Evolutionary conservation across 2,113 vertebrate genomes (phyloP).

Genomic region (Psephotus haematonotus): DNA sequence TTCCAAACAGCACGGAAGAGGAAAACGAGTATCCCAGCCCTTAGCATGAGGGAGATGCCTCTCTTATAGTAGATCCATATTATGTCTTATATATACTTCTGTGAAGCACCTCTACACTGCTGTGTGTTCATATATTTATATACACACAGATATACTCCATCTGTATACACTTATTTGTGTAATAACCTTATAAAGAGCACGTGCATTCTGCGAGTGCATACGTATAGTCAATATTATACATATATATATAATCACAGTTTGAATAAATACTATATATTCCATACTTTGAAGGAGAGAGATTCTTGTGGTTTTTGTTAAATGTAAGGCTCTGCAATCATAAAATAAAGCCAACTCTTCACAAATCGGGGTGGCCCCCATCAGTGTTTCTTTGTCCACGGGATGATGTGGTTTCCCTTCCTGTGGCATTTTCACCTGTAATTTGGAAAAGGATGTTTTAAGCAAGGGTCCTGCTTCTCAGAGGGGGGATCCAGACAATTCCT

Average conservation of each 20-base stretch:
- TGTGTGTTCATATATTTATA: conserved; percentile 20
- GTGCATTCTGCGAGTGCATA: conserved; percentile 30
- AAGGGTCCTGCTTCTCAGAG: not conserved
- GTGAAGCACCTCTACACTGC: conserved; percentile 38
- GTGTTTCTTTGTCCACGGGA: conserved; percentile 45
- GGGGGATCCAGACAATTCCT: not conserved
- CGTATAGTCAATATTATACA: conserved; percentile 36
- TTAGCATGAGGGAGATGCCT: conserved; percentile 61
- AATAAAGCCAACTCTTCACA: conserved; percentile 57
- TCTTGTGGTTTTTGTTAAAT: conserved; percentile 64
- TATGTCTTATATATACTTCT: conserved; percentile 55
- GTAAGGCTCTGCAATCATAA: conserved; percentile 56
- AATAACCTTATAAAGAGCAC: conserved; percentile 37
- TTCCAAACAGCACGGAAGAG: conserved; percentile 71
- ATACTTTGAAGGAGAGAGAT: conserved; percentile 40
- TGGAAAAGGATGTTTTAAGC: not conserved
- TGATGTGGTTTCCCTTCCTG: not conserved
- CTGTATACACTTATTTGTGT: conserved; percentile 63
- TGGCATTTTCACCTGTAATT: not conserved
- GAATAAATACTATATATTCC: conserved; percentile 59
- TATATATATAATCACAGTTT: conserved; percentile 40
- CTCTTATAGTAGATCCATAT: conserved; percentile 20
- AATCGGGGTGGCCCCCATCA: conserved; percentile 43
- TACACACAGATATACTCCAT: conserved; percentile 4
- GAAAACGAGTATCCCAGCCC: conserved; percentile 61